Evolutionary conservation across 2,888 invertebrate species (phyloP).

Genomic region (Halocaridina rubra): DNA sequence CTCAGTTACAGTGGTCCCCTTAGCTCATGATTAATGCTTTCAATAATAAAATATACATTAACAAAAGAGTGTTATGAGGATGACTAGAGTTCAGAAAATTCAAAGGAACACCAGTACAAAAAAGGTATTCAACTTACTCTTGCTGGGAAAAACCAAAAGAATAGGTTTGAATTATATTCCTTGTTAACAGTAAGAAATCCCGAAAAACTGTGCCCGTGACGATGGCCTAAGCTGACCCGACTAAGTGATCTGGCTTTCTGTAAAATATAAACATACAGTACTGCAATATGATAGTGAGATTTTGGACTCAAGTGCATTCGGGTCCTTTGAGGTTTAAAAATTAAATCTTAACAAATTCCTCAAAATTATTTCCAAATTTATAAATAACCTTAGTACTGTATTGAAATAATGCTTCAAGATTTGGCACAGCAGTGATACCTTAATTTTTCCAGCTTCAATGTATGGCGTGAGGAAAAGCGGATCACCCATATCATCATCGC

Average conservation of each 20-base stretch:
- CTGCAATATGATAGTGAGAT: neutral
- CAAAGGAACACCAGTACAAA: neutral
- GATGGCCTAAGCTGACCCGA: slow-evolving; percentile 66
- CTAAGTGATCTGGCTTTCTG: slow-evolving; percentile 72
- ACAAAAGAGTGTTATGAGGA: too few species aligned
- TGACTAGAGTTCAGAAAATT: neutral
- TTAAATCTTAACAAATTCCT: neutral
- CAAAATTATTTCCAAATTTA: neutral
- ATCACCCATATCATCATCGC: slow-evolving; percentile 69
- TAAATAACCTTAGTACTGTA: too few species aligned
- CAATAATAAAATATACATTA: too few species aligned
- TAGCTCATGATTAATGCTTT: too few species aligned
- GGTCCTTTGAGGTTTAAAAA: neutral
- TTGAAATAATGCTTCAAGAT: too few species aligned
- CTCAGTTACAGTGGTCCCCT: too few species aligned
- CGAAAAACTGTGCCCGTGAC: slow-evolving; percentile 77
- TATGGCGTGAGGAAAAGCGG: slow-evolving; percentile 83
- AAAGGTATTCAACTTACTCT: slow-evolving; percentile 68
- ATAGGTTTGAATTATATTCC: slow-evolving; percentile 81
- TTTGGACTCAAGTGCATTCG: too few species aligned
- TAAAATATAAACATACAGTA: neutral
- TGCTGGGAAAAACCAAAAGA: slow-evolving; percentile 93
- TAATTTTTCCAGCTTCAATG: slow-evolving; percentile 76
- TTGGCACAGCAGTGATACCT: too few species aligned
- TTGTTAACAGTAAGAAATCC: slow-evolving; percentile 88